Base-by-base conservation (phyloP, 2,888 invertebrate genomes). In the Plebejus melissa region DNA sequence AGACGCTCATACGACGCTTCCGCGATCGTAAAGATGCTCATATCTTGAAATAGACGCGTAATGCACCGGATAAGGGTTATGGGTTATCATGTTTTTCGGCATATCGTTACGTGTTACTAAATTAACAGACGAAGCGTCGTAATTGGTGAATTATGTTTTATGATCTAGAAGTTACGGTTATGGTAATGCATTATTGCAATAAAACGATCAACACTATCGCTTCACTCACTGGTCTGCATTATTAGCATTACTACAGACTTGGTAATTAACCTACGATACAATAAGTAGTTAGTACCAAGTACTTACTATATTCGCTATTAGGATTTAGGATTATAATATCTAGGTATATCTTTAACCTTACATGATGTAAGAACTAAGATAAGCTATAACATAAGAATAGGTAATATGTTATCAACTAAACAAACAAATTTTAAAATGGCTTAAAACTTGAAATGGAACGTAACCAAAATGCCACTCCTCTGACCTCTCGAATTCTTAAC, bases 21-120 rank as follows among this genome's bases (percentile, higher is more conserved):
- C 72, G 72, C 28, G 54, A 50, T 72, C 72, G 54, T 72, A 54
- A 71, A 71, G 72, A 72, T 72, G 54, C 32, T 71, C 71, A 71
- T 41, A 16, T 28, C 50, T 50, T 22, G 50, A 72, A 72, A 72
- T 72, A 72, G 72, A 72, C 46, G 71, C 41, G 70, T 41, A 41
- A 28, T 71, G 41, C 36, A 72, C 72, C 72, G 54, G 72, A 72
- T 72, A 32, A 54, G 16, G 72, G 72, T 72, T 72, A 72, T 32
- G 72, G 72, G 72, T 72, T 72, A 72, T 72, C 72, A 16, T 46
- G 41, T 28, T 41, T 71, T 71, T 71, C 28, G 71, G 41, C 28
- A 71, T 22, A 22, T 71, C 46, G 65, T 32, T 32, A 32, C 16
- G 1, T 4, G 32, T 5, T 65, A 5, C 32, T 65, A 65, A 65